Percentiles rank a stretch among this genome's conserved stretches.
Evolutionary conservation across 2,797 vertebrate species (phyloP).

Genomic region (Semotilus atromaculatus): DNA sequence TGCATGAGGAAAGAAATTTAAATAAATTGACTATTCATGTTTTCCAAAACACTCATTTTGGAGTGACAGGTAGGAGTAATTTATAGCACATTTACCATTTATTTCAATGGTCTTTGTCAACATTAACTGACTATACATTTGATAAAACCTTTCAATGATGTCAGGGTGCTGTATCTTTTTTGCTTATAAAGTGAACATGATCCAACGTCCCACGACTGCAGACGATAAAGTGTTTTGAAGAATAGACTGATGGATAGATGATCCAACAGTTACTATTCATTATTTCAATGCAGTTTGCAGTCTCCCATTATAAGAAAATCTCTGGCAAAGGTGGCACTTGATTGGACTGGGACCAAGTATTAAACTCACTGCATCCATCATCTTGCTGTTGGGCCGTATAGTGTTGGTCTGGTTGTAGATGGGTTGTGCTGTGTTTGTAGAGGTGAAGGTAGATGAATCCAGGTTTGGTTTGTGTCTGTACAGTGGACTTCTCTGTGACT

Average conservation of each 20-base stretch:
- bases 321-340: background rate
- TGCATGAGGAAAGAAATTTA: no score
- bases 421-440: slow-evolving; percentile 6
- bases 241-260: background rate
- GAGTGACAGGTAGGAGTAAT: background rate
- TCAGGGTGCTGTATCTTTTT: no score
- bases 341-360: background rate
- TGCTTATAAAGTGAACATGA: background rate
- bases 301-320: background rate
- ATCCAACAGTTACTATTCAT: background rate
- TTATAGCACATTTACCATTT: background rate
- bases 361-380: slow-evolving; percentile 55
- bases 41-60: background rate
- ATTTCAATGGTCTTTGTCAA: background rate
- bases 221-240: background rate
- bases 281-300: background rate
- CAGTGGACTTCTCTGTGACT: background rate
- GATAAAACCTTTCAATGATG: background rate
- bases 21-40: background rate
- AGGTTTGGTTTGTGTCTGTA: background rate
- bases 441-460: background rate
- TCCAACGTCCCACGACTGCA: background rate
- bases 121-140: background rate
- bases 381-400: slow-evolving; percentile 32
- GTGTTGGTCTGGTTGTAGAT: background rate